Conservation (phyloP, 1,140 invertebrate genomes). For the Scylla paramamosain region DNA sequence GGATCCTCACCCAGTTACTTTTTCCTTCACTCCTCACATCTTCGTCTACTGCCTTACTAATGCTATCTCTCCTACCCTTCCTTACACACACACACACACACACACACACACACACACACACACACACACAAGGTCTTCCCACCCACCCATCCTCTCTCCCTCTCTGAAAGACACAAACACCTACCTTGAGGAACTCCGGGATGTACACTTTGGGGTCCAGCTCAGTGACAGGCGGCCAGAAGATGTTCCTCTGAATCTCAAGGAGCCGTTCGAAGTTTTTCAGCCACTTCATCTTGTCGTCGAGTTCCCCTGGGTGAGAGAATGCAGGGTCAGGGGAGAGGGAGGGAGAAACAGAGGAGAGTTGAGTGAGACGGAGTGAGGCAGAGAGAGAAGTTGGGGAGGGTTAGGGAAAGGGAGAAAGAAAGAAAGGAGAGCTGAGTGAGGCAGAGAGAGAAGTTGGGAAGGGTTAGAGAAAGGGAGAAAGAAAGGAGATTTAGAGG, state of each 20-base stretch:
- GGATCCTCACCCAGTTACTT: no score
- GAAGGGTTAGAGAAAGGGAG: neutral
- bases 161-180: neutral
- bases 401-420: neutral
- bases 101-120: slow-evolving; percentile 4
- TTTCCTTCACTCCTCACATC: no score
- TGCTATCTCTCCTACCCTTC: no score
- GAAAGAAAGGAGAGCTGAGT: neutral
- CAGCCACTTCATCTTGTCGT: slow-evolving; percentile 88
- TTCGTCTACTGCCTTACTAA: no score
- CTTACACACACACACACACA: neutral
- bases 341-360: neutral
- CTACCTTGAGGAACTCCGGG: slow-evolving; percentile 82
- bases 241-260: slow-evolving; percentile 86
- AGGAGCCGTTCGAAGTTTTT: slow-evolving; percentile 87
- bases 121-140: neutral
- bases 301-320: slow-evolving; percentile 83
- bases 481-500: neutral
- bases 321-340: neutral
- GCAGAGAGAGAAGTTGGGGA: neutral
- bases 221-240: slow-evolving; percentile 86
- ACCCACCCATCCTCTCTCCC: neutral
- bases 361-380: neutral
- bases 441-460: neutral
- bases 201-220: slow-evolving; percentile 85